A percentile compares a stretch with the other conserved stretches of the same genome.
Conservation (phyloP, 2,888 invertebrate genomes). For the Drosophila helvetica region DNA sequence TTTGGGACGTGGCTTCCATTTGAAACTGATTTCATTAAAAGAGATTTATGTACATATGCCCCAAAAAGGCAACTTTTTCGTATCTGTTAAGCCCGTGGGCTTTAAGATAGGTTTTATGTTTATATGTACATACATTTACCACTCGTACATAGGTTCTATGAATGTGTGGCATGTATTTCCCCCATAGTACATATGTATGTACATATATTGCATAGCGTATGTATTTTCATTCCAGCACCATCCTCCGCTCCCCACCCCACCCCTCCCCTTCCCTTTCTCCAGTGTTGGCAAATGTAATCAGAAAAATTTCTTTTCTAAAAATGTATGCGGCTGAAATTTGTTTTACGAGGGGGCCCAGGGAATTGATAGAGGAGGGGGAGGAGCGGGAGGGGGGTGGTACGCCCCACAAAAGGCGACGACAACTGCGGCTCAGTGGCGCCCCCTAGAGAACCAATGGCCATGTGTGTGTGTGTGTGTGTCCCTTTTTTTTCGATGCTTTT, state of each 20-base stretch:
- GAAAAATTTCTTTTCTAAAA: conserved; percentile 2
- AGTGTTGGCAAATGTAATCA: conserved; percentile 7
- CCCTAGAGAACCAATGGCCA: conserved; percentile 37
- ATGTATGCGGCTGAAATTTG: conserved; percentile 11
- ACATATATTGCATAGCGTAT: too few species aligned
- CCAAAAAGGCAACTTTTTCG: too few species aligned
- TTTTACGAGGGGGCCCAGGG: conserved; percentile 3
- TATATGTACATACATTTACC: too few species aligned
- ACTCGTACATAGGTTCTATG: too few species aligned
- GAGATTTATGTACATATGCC: too few species aligned
- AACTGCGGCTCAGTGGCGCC: conserved; percentile 46
- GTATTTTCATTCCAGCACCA: background rate
- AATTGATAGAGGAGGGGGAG: background rate
- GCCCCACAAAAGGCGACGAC: conserved; percentile 38
- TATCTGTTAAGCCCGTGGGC: too few species aligned
- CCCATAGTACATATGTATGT: too few species aligned
- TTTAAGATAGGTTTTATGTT: too few species aligned
- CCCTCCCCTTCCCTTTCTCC: background rate
- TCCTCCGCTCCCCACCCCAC: too few species aligned
- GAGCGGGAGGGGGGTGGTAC: background rate
- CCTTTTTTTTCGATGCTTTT: conserved; percentile 30
- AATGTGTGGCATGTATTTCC: background rate
- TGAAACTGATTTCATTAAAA: too few species aligned
- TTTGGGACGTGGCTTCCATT: too few species aligned
- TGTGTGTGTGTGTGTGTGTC: conserved; percentile 28